A percentile compares a stretch with the other conserved stretches of the same genome.
Evolutionary conservation across 2,113 vertebrate genomes (phyloP).

Genomic region (Ginglymostoma cirratum): DNA sequence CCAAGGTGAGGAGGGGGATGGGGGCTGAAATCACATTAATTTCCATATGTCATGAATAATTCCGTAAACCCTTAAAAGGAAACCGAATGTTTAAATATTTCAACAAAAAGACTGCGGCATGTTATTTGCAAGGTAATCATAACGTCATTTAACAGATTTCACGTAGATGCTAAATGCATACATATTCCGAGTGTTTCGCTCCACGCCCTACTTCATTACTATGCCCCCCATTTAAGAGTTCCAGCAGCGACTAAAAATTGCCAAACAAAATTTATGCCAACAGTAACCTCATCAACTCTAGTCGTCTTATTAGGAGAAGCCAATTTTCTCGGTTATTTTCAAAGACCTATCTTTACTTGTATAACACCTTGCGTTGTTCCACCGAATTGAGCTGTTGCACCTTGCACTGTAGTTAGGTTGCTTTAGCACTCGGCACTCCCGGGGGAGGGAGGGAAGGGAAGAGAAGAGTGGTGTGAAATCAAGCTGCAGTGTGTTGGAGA

Average conservation of each 20-base stretch:
- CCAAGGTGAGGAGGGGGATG: conserved; percentile 52
- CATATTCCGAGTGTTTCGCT: not conserved
- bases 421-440: not conserved
- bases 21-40: conserved; percentile 37
- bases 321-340: not conserved
- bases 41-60: conserved; percentile 27
- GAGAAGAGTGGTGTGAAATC: not conserved
- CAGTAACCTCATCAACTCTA: not conserved
- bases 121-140: conserved; percentile 10
- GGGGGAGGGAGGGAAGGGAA: too few species aligned
- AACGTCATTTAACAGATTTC: not conserved
- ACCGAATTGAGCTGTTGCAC: conserved; percentile 3
- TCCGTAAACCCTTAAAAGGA: not conserved
- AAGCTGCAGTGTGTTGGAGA: not conserved
- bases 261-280: not conserved
- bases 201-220: not conserved
- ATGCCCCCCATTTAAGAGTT: not conserved
- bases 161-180: not conserved
- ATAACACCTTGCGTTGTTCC: not conserved
- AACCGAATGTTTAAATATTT: conserved; percentile 12
- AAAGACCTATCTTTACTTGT: not conserved
- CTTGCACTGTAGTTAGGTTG: not conserved
- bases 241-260: not conserved
- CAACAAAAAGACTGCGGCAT: conserved; percentile 17
- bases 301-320: not conserved